Evolutionary conservation across 1,140 invertebrate genomes (phyloP), one percentile per base, ranked within the genome.

Genomic region (Cydia strobilella): DNA sequence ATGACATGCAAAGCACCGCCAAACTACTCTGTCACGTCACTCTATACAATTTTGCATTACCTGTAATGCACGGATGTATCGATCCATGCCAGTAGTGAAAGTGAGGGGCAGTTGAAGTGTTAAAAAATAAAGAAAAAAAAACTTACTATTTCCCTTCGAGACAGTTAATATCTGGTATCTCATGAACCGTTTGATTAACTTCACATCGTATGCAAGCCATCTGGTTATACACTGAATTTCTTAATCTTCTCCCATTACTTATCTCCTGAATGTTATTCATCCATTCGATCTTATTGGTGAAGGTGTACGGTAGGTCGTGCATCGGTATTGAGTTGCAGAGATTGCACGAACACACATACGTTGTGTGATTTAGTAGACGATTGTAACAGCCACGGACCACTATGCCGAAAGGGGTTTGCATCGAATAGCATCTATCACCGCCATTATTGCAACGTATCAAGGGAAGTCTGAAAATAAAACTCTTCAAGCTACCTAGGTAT

Each of bases 401-500:
- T 76, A 90, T 79, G 9, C 87, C 89, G 75, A 90, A 90, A 7
- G 89, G 89, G 48, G 89, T 90, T 72, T 89, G 87, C 73, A 81
- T 79, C 25, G 88, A 85, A 77, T 86, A 87, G 77, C 88, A 90
- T 27, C 84, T 25, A 76, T 89, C 86, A 72, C 83, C 83, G 10
- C 82, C 79, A 75, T 72, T 76, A 18, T 82, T 72, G 72, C 88
- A 90, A 39, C 80, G 74, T 12, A 74, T 72, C 31, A 85, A 80
- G 31, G 82, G 78, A 71, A 86, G 77, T 77, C 88, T 90, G 77
- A 77, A 39, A 15, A 42, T 20, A 42, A 18, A 71, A 15, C 9
- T 39, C 65, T 35, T 35, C 31, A 35, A 31, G 15, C 65, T 35
- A 23, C 65, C 2, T 25, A n/a, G n/a, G n/a, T n/a, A 27, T 15